phyloP scores from a whole-genome alignment of 2,113 vertebrate species.

The Athene noctua region DNA sequence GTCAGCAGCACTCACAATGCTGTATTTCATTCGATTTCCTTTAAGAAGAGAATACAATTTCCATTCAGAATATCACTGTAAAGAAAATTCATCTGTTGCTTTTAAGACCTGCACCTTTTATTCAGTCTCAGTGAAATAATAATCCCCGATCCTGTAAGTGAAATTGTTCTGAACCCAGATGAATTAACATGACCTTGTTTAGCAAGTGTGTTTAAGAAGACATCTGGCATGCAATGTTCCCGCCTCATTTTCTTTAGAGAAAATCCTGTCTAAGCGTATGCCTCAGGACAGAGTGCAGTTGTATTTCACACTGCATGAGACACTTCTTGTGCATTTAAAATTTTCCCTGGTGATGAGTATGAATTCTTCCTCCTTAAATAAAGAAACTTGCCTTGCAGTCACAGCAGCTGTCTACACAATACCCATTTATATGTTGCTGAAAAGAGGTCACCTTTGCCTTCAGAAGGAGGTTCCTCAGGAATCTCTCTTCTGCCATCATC shows the following conservation, averaged over 20 bases:
- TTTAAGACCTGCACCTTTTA: not conserved
- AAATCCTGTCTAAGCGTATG: not conserved
- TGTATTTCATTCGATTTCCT: not conserved
- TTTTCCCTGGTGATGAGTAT: not conserved
- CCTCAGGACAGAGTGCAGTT: not conserved
- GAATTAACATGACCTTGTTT: not conserved
- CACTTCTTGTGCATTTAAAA: not conserved
- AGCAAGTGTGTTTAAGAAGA: not conserved
- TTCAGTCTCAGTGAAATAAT: not conserved
- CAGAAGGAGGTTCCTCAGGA: not conserved
- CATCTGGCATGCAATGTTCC: not conserved
- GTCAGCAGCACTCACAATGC: not conserved
- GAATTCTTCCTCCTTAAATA: constrained; percentile 6
- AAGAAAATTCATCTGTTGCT: not conserved
- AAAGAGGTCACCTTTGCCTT: constrained; percentile 32
- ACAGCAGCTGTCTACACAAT: not conserved
- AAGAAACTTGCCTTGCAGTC: constrained; percentile 19
- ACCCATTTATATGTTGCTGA: not conserved
- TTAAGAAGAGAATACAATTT: not conserved
- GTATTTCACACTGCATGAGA: not conserved
- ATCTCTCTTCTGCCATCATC: not conserved
- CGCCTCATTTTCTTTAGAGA: not conserved
- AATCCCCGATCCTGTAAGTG: not conserved
- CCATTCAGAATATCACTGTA: not conserved
- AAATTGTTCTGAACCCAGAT: not conserved